A percentile compares a stretch with the other conserved stretches of the same genome.
Conservation (phyloP, 2,113 vertebrate species). For the Oxygymnocypris stewartii region DNA sequence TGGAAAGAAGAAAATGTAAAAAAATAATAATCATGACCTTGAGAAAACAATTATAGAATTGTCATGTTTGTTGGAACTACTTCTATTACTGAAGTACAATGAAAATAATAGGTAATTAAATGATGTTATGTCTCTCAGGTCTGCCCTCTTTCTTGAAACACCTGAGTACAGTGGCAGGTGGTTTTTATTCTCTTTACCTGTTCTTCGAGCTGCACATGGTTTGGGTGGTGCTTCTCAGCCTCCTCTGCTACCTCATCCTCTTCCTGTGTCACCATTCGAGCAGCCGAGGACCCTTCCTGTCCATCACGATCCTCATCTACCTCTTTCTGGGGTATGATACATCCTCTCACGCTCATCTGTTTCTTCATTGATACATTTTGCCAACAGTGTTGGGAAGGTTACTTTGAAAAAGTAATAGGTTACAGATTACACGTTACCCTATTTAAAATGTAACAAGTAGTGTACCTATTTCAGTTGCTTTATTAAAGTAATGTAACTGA, state of each 20-base stretch:
- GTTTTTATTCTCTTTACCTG: conserved; percentile 82
- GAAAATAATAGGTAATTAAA: neutral
- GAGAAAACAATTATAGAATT: neutral
- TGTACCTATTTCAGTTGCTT: too few relatives aligned
- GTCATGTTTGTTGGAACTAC: neutral
- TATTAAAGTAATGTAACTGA: too few relatives aligned
- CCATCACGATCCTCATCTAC: conserved; percentile 84
- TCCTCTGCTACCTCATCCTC: conserved; percentile 84
- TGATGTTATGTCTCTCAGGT: conserved; percentile 45
- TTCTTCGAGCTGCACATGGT: conserved; percentile 87
- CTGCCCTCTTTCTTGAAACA: conserved; percentile 80
- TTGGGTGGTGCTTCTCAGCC: conserved; percentile 85
- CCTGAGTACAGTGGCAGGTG: conserved; percentile 74
- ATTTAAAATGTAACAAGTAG: too few relatives aligned
- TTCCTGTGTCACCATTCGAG: conserved; percentile 79
- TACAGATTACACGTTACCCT: too few relatives aligned
- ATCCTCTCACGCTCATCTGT: neutral
- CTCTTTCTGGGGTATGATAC: conserved; percentile 81
- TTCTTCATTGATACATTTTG: neutral
- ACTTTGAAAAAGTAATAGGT: too few relatives aligned
- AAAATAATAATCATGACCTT: neutral
- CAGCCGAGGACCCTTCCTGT: conserved; percentile 82
- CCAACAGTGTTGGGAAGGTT: too few relatives aligned
- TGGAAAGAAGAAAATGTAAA: neutral
- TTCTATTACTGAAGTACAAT: neutral